Percentiles rank a stretch among this genome's conserved stretches.
These are phyloP conservation scores for Stegana nigrithorax DNA, from an alignment of 2,888 invertebrate species.

Conservation along the genomic window DNA sequence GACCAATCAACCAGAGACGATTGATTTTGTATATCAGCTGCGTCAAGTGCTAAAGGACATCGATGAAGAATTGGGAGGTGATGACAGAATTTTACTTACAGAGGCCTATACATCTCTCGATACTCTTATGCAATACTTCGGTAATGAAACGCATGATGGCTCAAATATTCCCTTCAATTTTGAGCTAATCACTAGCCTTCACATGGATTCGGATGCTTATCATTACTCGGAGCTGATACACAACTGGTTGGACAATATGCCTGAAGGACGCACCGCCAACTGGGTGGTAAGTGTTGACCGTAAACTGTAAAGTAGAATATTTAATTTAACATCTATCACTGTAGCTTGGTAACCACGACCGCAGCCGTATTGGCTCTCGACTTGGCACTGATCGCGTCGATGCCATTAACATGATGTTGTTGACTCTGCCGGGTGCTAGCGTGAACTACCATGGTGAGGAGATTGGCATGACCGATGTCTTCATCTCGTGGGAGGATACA, in stretches of 20 bases:
- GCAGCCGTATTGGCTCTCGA: constrained; percentile 76
- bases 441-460: constrained; percentile 84
- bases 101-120: constrained; percentile 73
- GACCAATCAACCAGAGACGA: constrained; percentile 72
- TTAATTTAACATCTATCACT: background rate
- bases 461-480: constrained; percentile 74
- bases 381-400: constrained; percentile 78
- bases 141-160: constrained; percentile 67
- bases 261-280: constrained; percentile 72
- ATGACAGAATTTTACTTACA: constrained; percentile 71
- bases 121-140: constrained; percentile 74
- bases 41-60: constrained; percentile 71
- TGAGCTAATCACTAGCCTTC: constrained; percentile 71
- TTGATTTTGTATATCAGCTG: constrained; percentile 72
- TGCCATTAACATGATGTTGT: constrained; percentile 82
- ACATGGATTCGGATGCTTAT: constrained; percentile 70
- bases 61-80: constrained; percentile 56
- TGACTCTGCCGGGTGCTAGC: constrained; percentile 84
- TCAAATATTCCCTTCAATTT: constrained; percentile 78
- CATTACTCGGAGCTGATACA: constrained; percentile 71
- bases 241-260: constrained; percentile 74
- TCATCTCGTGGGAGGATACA: constrained; percentile 69
- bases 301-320: background rate
- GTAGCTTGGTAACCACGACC: constrained; percentile 81
- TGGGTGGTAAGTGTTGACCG: constrained; percentile 71